Evolutionary conservation across 2,888 invertebrate species (phyloP), one percentile per base, ranked within the genome.

Genomic region (Phymatocera aterrima): DNA sequence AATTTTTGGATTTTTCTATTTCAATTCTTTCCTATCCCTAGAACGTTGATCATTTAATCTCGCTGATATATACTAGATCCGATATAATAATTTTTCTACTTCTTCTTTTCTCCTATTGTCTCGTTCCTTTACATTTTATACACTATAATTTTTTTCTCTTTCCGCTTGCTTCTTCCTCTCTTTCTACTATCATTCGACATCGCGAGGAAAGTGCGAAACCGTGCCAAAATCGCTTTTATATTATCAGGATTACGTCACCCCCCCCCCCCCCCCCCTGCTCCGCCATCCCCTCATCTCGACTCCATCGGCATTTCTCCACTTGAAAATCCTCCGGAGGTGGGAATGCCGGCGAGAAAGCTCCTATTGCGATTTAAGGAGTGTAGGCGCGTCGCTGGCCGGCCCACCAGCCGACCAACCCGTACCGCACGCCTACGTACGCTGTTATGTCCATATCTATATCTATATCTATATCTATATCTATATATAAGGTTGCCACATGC

Each of bases 291-390:
- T n/a, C n/a, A n/a, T n/a, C n/a, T n/a, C 24, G 57, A 57, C 57
- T 28, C 57, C 57, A 24, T 57, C 57, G 15, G 57, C 57, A 57
- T 57, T 57, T 5, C 28, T 57, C 15, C 28, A 28, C 57, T 57
- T 2, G 15, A 28, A 57, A 57, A 51, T 28, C 57, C 57, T 15
- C 24, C 12, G 21, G 28, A 28, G 28, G 57, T 24, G 57, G 28
- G 28, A 28, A 57, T 57, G 28, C 57, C 28, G n/a, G 12, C 57
- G 28, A 57, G 57, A 64, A 64, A 64, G 61, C 61, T 64, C 37
- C 61, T 8, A 64, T 64, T 37, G 37, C 61, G 61, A 64, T 64
- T 64, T 37, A 15, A 61, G 15, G 34, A 18, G 10, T 37, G 34
- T 64, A 10, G 34, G 10, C 4, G 37, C n/a, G 24, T 15, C 15